Conservation (phyloP, 1,140 invertebrate species). For the Tetramorium simillimum region DNA sequence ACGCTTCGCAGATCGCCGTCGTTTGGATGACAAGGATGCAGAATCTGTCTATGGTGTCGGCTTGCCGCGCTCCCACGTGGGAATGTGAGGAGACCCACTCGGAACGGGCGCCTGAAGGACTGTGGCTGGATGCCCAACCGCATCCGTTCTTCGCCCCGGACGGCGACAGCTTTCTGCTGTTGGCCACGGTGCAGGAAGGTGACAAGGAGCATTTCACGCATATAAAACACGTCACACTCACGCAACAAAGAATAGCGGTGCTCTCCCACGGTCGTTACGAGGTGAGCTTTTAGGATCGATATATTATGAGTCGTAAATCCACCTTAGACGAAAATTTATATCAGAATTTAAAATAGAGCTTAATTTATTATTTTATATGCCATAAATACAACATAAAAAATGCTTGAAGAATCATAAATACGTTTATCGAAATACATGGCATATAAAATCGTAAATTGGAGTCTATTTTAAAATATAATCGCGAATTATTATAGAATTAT, state of each 20-base stretch:
- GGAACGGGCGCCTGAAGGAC: conserved; percentile 91
- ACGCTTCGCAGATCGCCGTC: conserved; percentile 91
- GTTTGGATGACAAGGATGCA: conserved; percentile 97
- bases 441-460: neutral
- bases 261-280: conserved; percentile 95
- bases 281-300: conserved; percentile 84
- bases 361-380: neutral
- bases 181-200: conserved; percentile 93
- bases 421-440: neutral
- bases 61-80: conserved; percentile 92
- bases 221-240: conserved; percentile 94
- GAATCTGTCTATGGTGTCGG: conserved; percentile 93
- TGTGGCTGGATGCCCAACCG: conserved; percentile 94
- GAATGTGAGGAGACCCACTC: conserved; percentile 93
- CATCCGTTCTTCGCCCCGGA: conserved; percentile 93
- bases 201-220: conserved; percentile 94
- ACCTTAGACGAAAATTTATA: neutral
- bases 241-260: conserved; percentile 93
- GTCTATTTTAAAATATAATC: neutral
- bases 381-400: neutral
- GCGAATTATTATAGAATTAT: neutral
- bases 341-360: neutral
- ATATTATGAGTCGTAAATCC: neutral
- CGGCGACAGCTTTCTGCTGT: conserved; percentile 93
- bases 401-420: neutral